Evolutionary conservation across 2,113 vertebrate genomes (phyloP), one percentile per base, ranked within the genome.

Genomic region (Cichladusa arquata): DNA sequence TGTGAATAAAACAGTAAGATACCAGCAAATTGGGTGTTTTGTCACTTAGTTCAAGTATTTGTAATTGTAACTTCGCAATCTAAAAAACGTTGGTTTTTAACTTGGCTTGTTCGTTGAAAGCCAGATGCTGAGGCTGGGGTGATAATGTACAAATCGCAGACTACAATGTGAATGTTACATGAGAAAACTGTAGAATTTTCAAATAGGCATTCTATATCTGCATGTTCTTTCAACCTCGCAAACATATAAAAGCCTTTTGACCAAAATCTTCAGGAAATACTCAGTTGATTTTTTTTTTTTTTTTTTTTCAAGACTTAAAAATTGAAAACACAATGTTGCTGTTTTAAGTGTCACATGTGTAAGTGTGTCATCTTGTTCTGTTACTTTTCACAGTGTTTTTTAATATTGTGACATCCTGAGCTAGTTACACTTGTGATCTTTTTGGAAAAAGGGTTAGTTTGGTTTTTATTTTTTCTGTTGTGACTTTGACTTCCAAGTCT

Each of bases 1-100:
- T 98, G 94, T 97, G 92, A 98, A 98, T 98, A 98, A 98, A 98
- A 97, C 86, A 25, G 95, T 87, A 86, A 92, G 73, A 87, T 80
- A 53, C 97, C 80, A 81, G 60, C 38, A 33, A 90, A 93, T 77
- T 96, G 60, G 34, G n/a, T 93, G 77, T 9, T 88, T 88, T 92
- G 91, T 96, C 48, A 44, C 53, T 94, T 96, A 44, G 81, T 69
- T 88, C 62, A 78, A 47, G 26, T 60, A 89, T 91, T 94, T 92
- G 40, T 56, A 95, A 72, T 91, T 84, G 51, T 56, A 95, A 87
- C 76, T 77, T 85, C 25, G 0, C 77, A 42, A 18, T 87, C 67
- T 62, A 20, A 47, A 78, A 61, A 25, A 0, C 4, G 1, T 33
- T 74, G 38, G 1, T 11, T 90, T 91, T 79, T 69, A 22, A 45